A percentile compares a stretch with the other conserved stretches of the same genome.
Conservation (phyloP, 2,888 invertebrate genomes). For the Sinhomidia bicolor region DNA sequence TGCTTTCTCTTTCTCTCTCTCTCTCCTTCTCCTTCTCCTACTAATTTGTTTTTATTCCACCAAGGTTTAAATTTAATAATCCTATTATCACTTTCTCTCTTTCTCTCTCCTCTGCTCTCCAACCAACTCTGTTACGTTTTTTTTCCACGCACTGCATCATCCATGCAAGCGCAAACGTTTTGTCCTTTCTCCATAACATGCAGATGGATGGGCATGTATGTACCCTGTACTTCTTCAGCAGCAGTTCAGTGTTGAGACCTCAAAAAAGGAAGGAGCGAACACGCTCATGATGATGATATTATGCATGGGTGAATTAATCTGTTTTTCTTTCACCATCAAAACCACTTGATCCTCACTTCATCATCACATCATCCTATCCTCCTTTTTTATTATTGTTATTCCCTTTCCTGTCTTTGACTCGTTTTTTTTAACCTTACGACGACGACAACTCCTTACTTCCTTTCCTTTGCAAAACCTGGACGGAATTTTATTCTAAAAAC, state of each 20-base stretch:
- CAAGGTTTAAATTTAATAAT: slow-evolving; percentile 23
- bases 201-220: no score
- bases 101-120: background rate
- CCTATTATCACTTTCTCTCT: slow-evolving; percentile 22
- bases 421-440: no score
- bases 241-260: no score
- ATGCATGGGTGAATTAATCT: slow-evolving; percentile 66
- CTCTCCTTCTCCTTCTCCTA: background rate
- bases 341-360: slow-evolving; percentile 57
- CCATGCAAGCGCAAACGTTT: no score
- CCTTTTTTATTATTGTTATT: no score
- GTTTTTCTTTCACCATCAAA: slow-evolving; percentile 69
- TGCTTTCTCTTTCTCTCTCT: background rate
- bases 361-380: background rate
- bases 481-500: no score
- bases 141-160: background rate
- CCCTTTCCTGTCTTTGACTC: no score
- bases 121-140: no score
- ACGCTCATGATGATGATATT: background rate
- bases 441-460: no score
- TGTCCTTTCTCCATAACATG: no score
- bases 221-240: no score
- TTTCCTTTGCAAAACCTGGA: no score
- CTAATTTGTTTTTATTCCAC: slow-evolving; percentile 15
- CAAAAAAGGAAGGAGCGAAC: background rate